phyloP scores from a whole-genome alignment of 2,888 invertebrate species.

The Tinea semifulvella region DNA sequence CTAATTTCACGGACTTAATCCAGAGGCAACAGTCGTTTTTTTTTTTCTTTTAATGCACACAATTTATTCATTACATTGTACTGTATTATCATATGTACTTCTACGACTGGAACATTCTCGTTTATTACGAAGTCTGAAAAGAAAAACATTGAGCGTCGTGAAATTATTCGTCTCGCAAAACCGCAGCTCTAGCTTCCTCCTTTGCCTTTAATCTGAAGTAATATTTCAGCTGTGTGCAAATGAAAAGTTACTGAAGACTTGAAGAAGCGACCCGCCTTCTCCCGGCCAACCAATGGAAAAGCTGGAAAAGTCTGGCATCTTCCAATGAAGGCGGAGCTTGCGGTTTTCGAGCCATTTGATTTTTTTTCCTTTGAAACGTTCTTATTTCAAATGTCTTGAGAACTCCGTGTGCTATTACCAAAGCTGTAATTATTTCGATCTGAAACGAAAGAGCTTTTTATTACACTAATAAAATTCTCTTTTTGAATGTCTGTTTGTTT shows the following conservation, averaged over 20 bases:
- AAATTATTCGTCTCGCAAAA: slow-evolving; percentile 33
- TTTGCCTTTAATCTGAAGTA: slow-evolving; percentile 56
- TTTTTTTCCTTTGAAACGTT: slow-evolving; percentile 56
- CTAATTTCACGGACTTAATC: too few relatives aligned
- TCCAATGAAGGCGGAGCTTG: slow-evolving; percentile 54
- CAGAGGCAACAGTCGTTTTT: too few relatives aligned
- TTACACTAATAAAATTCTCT: slow-evolving; percentile 9
- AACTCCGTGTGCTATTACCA: slow-evolving; percentile 7
- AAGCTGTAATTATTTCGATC: slow-evolving; percentile 12
- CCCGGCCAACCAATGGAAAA: slow-evolving; percentile 60
- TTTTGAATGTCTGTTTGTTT: slow-evolving; percentile 5
- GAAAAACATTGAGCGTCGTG: slow-evolving; percentile 3
- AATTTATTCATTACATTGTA: too few relatives aligned
- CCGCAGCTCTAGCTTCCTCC: slow-evolving; percentile 52
- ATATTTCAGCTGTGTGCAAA: slow-evolving; percentile 63
- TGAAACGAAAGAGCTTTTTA: slow-evolving; percentile 1
- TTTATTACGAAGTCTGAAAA: slow-evolving; percentile 11
- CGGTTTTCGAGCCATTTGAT: slow-evolving; percentile 47
- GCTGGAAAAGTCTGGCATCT: slow-evolving; percentile 58
- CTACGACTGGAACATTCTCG: slow-evolving; percentile 3
- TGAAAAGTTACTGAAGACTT: slow-evolving; percentile 62
- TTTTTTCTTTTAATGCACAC: too few relatives aligned
- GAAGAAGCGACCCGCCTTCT: slow-evolving; percentile 49
- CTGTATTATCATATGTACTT: too few relatives aligned
- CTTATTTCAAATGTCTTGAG: slow-evolving; percentile 50